Evolutionary conservation across 2,888 invertebrate genomes (phyloP), one percentile per base, ranked within the genome.

Genomic region (Melikaiella ostensackeni): DNA sequence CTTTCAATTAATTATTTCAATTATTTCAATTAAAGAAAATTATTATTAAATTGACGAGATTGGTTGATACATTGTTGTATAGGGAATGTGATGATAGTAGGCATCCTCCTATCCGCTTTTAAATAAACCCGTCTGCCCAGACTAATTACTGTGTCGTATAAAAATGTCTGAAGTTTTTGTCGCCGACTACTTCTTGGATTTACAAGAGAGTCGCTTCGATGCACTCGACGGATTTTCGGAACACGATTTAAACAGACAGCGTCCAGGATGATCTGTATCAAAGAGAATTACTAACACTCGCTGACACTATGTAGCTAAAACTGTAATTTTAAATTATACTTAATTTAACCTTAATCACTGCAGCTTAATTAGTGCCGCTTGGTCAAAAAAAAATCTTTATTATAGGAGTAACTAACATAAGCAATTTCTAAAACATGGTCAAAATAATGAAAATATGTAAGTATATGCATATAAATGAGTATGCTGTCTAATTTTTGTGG

Each of bases 171-270:
- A 62, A 59, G 75, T 79, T 63, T 74, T 79, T 62, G 82, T 77
- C 79, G 73, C 42, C 61, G 75, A 82, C 80, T 83, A 81, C 80
- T 82, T 82, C 83, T 82, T 81, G 79, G 83, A 84, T 81, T 85
- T 86, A 82, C 73, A 80, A 77, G 78, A 83, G 80, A 79, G 80
- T 82, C 87, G 88, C 86, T 85, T 89, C 86, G 88, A 88, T 89
- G 88, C 89, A 88, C 89, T 86, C 83, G 84, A 84, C 77, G 81
- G 86, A 80, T 82, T 87, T 87, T 88, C 79, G 85, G 82, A 84
- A 82, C 82, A 81, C 88, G 85, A 87, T 85, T 87, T 84, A 85
- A 83, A 80, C 73, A 70, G 70, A 75, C 80, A 78, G 64, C 77
- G 75, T 55, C 76, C 79, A 75, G 79, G 79, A 80, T 70, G 80